A percentile compares a stretch with the other conserved stretches of the same genome.
Conservation (phyloP, 2,888 invertebrate genomes). For the Onchidella celtica region DNA sequence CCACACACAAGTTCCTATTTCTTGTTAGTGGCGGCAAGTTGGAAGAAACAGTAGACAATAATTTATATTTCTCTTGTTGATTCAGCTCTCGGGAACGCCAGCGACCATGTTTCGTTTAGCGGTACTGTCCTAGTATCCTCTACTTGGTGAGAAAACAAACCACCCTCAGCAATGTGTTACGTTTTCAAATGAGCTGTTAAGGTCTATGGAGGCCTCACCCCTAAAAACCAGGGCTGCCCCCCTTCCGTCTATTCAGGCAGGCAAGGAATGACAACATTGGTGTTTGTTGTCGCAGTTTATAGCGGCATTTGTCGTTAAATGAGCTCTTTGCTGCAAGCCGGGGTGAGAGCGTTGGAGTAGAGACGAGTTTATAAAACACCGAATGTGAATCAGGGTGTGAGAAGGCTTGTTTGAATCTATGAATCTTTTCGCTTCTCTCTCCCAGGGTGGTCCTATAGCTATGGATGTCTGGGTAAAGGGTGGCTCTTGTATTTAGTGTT, state of each 20-base stretch:
- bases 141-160: not conserved
- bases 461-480: not conserved
- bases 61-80: not conserved
- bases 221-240: not conserved
- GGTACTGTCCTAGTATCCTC: not conserved
- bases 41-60: no score
- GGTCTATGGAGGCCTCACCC: not conserved
- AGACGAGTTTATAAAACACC: not conserved
- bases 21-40: no score
- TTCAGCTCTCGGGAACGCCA: no score
- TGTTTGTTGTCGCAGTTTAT: constrained; percentile 8
- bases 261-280: not conserved
- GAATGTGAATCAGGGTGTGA: not conserved
- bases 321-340: not conserved
- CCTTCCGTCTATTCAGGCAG: not conserved
- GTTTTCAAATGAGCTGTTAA: constrained; percentile 12
- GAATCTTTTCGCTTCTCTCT: not conserved
- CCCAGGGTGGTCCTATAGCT: constrained; percentile 13
- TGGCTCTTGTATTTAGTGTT: constrained; percentile 4
- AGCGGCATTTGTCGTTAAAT: not conserved
- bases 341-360: not conserved
- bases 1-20: no score
- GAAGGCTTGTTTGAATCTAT: not conserved
- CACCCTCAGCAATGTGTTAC: not conserved
- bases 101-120: not conserved